These are phyloP conservation scores for Chelonus formosanus DNA, from an alignment of 2,888 invertebrate genomes.

Conservation along the genomic window DNA sequence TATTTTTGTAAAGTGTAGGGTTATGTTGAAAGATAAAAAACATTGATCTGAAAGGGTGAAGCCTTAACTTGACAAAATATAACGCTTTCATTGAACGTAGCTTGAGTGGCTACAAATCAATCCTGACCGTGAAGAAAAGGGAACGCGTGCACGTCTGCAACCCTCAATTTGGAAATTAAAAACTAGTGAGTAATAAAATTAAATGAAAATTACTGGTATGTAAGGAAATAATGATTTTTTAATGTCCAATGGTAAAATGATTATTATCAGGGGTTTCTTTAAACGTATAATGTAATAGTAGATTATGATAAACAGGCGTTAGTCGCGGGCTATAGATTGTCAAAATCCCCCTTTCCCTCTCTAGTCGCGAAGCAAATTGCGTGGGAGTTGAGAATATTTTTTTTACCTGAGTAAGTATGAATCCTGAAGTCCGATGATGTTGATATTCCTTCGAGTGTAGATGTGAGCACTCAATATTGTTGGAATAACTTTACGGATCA, in stretches of 20 bases:
- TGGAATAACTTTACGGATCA: conserved; percentile 45
- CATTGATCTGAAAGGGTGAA: neutral
- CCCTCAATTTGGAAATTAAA: conserved; percentile 23
- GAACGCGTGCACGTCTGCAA: conserved; percentile 36
- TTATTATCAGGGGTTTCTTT: neutral
- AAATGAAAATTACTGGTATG: neutral
- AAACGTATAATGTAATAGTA: conserved; percentile 23
- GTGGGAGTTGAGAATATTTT: conserved; percentile 25
- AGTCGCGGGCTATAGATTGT: conserved; percentile 34
- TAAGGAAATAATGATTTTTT: conserved; percentile 4
- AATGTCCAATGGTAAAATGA: conserved; percentile 9
- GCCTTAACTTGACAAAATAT: neutral
- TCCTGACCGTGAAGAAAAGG: conserved; percentile 36
- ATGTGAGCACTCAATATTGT: conserved; percentile 39
- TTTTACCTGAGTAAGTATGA: conserved; percentile 28
- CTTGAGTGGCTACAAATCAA: conserved; percentile 36
- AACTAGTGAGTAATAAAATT: neutral
- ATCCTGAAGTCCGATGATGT: conserved; percentile 34
- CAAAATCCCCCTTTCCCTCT: conserved; percentile 36
- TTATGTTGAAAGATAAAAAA: neutral
- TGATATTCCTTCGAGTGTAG: conserved; percentile 34
- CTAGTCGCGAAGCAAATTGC: conserved; percentile 22
- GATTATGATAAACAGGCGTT: conserved; percentile 31
- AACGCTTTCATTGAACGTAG: conserved; percentile 20
- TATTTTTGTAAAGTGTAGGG: too few relatives aligned